Base-by-base conservation (phyloP, 2,888 invertebrate species). In the Tuberolachnus salignus region DNA sequence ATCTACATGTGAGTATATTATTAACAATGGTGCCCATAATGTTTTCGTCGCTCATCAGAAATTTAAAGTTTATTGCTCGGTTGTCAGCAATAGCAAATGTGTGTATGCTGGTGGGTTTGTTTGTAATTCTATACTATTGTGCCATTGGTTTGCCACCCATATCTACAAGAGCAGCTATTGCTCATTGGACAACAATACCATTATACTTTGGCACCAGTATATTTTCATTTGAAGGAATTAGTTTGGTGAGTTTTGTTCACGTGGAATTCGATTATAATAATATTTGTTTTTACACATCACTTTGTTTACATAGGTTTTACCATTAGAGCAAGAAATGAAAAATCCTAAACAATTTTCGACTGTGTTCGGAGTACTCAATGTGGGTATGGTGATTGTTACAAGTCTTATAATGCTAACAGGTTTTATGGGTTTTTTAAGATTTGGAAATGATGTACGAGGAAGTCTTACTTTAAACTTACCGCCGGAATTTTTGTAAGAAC, bases 221-320 rank as follows among this genome's bases (percentile, higher is more conserved):
- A 80, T 99, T 94, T 86, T 94, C 98, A 3, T 98, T 98, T 84
- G 98, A 98, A 87, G 98, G 97, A 82, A 98, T 98, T 82, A 93
- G 94, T 74, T 86, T 94, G 88, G 94, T 92, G 85, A 89, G 89
- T 86, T n/a, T 16, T 14, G 19, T 23, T 34, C 3, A 0, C 8
- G 34, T 34, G 3, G 0, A n/a, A 8, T 51, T 34, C 19, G 2
- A 26, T 19, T 19, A 66, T 49, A 53, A 19, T 0, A 46, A 16
- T 4, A 13, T 2, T 10, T 26, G 3, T 23, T 66, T 26, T 13
- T 11, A 6, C 10, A 44, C 16, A 10, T 64, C 0, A 46, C 21
- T 26, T 13, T 26, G 51, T 49, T n/a, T 34, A 23, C 26, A 10
- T 84, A 95, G 94, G 92, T 97, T n/a, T 87, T 98, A 81, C 98